Evolutionary conservation across 2,888 invertebrate species (phyloP), one percentile per base, ranked within the genome.

Genomic region (Mythimna pallens): DNA sequence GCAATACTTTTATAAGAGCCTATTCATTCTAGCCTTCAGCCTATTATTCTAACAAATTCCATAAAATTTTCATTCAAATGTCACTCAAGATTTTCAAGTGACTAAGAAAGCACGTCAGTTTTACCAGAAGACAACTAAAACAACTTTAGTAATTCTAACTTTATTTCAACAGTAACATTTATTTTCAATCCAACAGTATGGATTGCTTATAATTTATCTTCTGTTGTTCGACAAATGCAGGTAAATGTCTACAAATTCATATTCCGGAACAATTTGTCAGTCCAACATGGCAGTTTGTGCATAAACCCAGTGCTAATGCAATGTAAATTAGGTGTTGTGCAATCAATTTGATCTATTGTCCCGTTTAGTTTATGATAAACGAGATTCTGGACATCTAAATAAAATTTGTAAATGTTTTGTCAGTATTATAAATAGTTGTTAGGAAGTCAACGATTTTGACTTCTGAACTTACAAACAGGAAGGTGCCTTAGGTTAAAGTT

Each of bases 211-310:
- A 75, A 82, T 85, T 80, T 84, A 80, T 86, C 82, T 82, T 73
- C 69, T 40, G 70, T 58, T 77, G 71, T 85, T 79, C 80, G 84
- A 87, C 82, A 86, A 84, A 88, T 86, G 70, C 75, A 81, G 66
- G 76, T 76, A 79, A 81, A 81, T 84, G 71, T 76, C 75, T 70
- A 85, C 80, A 82, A 82, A 84, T 80, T 73, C 73, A 77, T 84
- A 82, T 82, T 82, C 77, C 78, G 75, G 68, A 67, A 80, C 86
- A 81, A 82, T 87, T 81, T 84, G 86, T 86, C 85, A 82, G 69
- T 62, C 61, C 54, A 54, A 78, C 78, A 65, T 75, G 75, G 72
- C 83, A 73, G 70, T 59, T 76, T 71, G 40, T 69, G 65, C 79
- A 80, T 80, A 86, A 84, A 82, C 57, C 47, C 25, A 10, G 70